A percentile compares a stretch with the other conserved stretches of the same genome.
These are phyloP conservation scores for Euspilapteryx auroguttella DNA, from an alignment of 2,888 invertebrate genomes.

Conservation along the genomic window DNA sequence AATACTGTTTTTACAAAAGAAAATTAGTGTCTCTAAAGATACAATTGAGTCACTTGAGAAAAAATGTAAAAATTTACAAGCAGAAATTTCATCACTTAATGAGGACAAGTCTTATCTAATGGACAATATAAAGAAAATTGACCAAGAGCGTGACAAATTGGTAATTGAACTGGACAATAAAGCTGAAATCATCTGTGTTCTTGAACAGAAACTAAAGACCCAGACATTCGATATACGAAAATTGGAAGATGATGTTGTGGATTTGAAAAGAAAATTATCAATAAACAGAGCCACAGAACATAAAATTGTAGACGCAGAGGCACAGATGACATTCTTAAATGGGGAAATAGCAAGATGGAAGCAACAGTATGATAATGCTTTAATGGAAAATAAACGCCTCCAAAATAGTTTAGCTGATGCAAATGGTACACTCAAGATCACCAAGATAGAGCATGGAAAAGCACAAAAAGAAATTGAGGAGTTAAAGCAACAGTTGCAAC, in stretches of 20 bases:
- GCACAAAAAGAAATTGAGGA: conserved; percentile 72
- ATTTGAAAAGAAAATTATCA: conserved; percentile 56
- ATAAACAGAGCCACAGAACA: conserved; percentile 46
- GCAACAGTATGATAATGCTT: conserved; percentile 60
- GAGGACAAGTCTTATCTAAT: conserved; percentile 67
- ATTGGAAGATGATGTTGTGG: conserved; percentile 56
- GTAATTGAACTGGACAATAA: conserved; percentile 72
- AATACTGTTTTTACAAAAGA: conserved; percentile 64
- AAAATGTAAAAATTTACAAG: conserved; percentile 59
- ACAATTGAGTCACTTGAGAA: conserved; percentile 59
- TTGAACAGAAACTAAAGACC: conserved; percentile 67
- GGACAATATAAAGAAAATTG: conserved; percentile 64
- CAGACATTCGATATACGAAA: conserved; percentile 57
- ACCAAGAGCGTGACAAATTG: conserved; percentile 71
- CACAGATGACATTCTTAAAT: conserved; percentile 60
- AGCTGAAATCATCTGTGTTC: conserved; percentile 65
- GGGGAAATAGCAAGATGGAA: conserved; percentile 60
- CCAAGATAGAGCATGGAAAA: conserved; percentile 69
- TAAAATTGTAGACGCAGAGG: conserved; percentile 43
- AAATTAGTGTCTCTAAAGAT: conserved; percentile 63
- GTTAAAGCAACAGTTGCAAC: conserved; percentile 75
- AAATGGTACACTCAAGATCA: conserved; percentile 62
- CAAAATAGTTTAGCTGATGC: conserved; percentile 71
- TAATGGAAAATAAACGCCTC: conserved; percentile 71
- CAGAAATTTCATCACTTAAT: conserved; percentile 62